Evolutionary conservation across 2,888 invertebrate genomes (phyloP).

Genomic region (Drosophila affinis): DNA sequence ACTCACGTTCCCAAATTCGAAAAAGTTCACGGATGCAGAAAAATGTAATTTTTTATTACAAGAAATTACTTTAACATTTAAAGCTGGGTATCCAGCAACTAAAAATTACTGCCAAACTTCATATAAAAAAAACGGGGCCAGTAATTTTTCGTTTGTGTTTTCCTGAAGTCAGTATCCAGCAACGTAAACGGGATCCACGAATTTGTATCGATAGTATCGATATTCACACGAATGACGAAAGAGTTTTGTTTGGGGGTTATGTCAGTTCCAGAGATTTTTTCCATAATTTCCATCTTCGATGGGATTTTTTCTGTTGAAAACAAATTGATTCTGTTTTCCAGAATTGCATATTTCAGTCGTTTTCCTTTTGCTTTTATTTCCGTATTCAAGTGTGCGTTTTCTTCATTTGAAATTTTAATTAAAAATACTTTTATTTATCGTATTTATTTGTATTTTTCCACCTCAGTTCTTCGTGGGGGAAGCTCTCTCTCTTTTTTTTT

Average conservation of each 20-base stretch:
- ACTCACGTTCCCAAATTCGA: conserved; percentile 8
- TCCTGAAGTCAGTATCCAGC: no score
- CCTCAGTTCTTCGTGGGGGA: conserved; percentile 1
- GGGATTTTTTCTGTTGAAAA: background rate
- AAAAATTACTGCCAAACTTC: no score
- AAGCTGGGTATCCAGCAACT: no score
- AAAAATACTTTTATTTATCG: conserved; percentile 70
- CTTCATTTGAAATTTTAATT: conserved; percentile 61
- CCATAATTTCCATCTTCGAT: background rate
- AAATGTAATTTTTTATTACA: no score
- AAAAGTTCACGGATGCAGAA: background rate
- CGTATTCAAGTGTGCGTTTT: conserved; percentile 16
- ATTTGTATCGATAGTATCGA: no score
- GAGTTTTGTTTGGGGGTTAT: accelerated
- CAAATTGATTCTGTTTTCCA: background rate
- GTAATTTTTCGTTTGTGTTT: no score
- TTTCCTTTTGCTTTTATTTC: background rate
- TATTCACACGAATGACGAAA: no score
- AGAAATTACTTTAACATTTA: background rate
- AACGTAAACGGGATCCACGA: no score
- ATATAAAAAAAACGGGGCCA: no score
- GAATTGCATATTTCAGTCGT: conserved; percentile 8
- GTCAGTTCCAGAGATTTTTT: no score
- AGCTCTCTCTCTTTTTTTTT: background rate
- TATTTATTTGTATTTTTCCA: conserved; percentile 56